These are phyloP conservation scores for Solenopsis fugax DNA, from an alignment of 1,140 invertebrate species.

Conservation along the genomic window DNA sequence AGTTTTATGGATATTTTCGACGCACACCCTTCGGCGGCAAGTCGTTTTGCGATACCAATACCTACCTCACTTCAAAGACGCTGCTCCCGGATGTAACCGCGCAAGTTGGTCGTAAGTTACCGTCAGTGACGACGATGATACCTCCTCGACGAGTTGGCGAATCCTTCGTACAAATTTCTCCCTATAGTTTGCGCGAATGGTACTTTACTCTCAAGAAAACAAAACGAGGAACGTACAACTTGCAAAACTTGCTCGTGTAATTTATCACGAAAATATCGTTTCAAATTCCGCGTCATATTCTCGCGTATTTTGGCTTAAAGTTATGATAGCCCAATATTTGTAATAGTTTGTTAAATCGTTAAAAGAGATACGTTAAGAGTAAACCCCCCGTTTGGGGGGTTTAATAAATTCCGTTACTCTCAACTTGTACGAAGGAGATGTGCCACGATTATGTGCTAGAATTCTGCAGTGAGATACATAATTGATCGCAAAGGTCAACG, in stretches of 20 bases:
- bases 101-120: conserved; percentile 17
- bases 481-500: conserved; percentile 37
- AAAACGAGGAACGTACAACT: neutral
- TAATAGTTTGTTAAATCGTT: no score
- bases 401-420: neutral
- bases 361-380: no score
- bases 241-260: conserved; percentile 13
- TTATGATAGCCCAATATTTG: no score
- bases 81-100: conserved; percentile 28
- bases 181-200: neutral
- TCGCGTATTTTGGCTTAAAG: neutral
- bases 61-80: conserved; percentile 16
- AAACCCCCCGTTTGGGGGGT: no score
- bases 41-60: neutral
- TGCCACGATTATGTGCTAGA: neutral
- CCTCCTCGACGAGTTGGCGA: neutral
- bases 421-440: neutral
- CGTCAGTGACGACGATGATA: conserved; percentile 24
- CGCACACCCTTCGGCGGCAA: neutral
- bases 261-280: neutral
- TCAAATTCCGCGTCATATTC: neutral
- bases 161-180: conserved; percentile 8
- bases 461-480: conserved; percentile 26
- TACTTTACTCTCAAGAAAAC: neutral
- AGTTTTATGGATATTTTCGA: conserved; percentile 32